A percentile compares a stretch with the other conserved stretches of the same genome.
phyloP scores from a whole-genome alignment of 2,888 invertebrate species.

The Brenthis daphne region DNA sequence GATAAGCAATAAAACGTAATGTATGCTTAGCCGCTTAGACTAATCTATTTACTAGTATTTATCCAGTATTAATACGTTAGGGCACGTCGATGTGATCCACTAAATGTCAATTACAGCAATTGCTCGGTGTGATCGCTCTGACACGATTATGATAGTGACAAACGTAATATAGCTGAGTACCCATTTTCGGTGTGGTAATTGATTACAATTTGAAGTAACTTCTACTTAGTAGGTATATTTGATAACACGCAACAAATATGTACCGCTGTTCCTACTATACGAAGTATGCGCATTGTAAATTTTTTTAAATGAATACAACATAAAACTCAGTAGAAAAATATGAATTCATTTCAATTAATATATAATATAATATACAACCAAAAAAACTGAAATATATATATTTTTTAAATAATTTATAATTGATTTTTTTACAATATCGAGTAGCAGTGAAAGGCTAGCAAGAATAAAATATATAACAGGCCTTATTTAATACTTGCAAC shows the following conservation, averaged over 20 bases:
- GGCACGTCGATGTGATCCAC: slow-evolving; percentile 39
- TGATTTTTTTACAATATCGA: no score
- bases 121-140: slow-evolving; percentile 37
- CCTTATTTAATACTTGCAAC: not conserved
- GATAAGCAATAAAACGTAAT: slow-evolving; percentile 14
- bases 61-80: slow-evolving; percentile 23
- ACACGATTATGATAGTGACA: slow-evolving; percentile 37
- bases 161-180: slow-evolving; percentile 20
- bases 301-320: no score
- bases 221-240: not conserved
- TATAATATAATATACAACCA: no score
- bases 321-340: no score
- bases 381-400: no score
- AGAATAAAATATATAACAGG: no score
- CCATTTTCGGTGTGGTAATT: slow-evolving; percentile 1
- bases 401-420: no score
- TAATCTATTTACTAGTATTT: slow-evolving; percentile 38
- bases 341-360: no score
- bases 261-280: no score
- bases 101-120: slow-evolving; percentile 43
- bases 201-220: slow-evolving; percentile 6
- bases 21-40: slow-evolving; percentile 32
- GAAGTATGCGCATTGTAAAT: no score
- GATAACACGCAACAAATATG: not conserved
- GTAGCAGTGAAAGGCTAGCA: no score